Percentiles rank a stretch among this genome's conserved stretches.
These are phyloP conservation scores for Luffia ferchaultella DNA, from an alignment of 2,888 invertebrate genomes.

Conservation along the genomic window DNA sequence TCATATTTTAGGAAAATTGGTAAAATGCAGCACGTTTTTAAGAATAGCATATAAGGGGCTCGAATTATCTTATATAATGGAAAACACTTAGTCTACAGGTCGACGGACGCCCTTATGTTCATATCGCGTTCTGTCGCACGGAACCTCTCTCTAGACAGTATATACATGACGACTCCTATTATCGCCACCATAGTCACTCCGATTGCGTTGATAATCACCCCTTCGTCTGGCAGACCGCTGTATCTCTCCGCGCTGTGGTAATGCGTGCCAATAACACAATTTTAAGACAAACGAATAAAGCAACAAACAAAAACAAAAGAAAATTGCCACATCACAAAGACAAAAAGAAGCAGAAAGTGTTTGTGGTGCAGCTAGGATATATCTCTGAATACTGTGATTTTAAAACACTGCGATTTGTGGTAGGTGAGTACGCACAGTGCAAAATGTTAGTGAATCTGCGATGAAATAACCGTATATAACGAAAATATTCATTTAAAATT, in stretches of 20 bases:
- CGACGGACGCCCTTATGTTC: slow-evolving; percentile 63
- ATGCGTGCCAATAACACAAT: slow-evolving; percentile 27
- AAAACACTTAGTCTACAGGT: no score
- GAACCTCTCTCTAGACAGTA: slow-evolving; percentile 68
- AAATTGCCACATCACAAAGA: slow-evolving; percentile 11
- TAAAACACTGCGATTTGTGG: no score
- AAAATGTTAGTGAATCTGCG: no score
- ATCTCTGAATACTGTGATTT: no score
- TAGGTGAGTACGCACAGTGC: no score
- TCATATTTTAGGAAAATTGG: no score
- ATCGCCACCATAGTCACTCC: slow-evolving; percentile 71
- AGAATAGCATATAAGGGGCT: no score
- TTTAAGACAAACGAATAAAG: slow-evolving; percentile 3
- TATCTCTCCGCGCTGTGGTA: slow-evolving; percentile 60
- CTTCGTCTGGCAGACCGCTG: slow-evolving; percentile 69
- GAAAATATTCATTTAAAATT: no score
- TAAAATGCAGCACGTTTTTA: no score
- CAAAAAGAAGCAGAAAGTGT: slow-evolving; percentile 12
- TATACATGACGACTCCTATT: slow-evolving; percentile 71
- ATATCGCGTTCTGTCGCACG: slow-evolving; percentile 44
- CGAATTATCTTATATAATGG: no score
- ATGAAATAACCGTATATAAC: no score
- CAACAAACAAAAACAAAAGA: slow-evolving; percentile 6
- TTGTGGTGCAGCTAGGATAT: not conserved
- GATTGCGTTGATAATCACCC: slow-evolving; percentile 73